Evolutionary conservation across 2,113 vertebrate species (phyloP), one percentile per base, ranked within the genome.

Genomic region (Cynoglossus semilaevis): DNA sequence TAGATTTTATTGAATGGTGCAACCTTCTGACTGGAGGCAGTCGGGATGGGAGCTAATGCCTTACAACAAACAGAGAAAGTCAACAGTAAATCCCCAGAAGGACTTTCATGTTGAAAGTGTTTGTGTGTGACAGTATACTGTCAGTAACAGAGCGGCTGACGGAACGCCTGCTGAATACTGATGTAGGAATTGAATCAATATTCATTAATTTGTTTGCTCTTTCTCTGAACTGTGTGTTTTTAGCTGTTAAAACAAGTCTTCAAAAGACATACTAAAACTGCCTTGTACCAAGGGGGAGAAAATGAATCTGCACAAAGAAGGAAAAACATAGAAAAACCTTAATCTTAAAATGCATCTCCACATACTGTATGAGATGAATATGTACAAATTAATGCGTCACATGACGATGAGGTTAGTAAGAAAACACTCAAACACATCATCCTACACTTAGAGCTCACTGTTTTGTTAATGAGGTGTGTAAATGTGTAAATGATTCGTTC

Each of bases 1-100:
- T 11, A 42, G 55, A 50, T 50, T 74, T 65, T 44, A 68, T 67
- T 69, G 66, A 81, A 62, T 15, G 48, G 34, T 55, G 53, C 56
- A 49, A 58, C 59, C 59, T 56, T 38, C 1, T 38, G 60, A 62
- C 56, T 42, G 18, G 44, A 75, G 56, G 40, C 55, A 14, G 62
- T 54, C 19, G 37, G 48, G 66, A 60, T 9, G 9, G 53, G 54
- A 63, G 48, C 55, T 58, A 56, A 58, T 41, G 48, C 43, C 42
- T 42, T 46, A 50, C 68, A 44, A 58, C 53, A 70, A 70, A 77
- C 54, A 55, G 14, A 17, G 9, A 50, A 58, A 50, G 58, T 67
- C 57, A 60, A 51, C 58, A 67, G 49, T 38, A 15, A 8, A 57
- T 58, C 53, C 69, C 53, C 44, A 7, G 8, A 37, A 45, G 70